Evolutionary conservation across 2,113 vertebrate genomes (phyloP).

Genomic region (Odontophorus gujanensis): DNA sequence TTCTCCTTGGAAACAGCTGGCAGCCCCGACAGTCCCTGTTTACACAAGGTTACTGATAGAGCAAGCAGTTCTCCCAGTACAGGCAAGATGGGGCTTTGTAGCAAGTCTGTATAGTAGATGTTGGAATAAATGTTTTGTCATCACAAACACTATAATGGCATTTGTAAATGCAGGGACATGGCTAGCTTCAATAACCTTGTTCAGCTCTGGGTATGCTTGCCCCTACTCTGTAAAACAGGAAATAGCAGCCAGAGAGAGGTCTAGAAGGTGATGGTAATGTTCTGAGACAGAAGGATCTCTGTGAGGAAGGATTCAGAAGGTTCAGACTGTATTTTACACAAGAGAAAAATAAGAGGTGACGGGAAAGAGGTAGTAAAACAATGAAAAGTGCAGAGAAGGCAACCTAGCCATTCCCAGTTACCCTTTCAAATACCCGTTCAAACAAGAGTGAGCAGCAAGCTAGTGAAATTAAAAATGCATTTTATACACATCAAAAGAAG

Average conservation of each 20-base stretch:
- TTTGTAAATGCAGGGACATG: neutral
- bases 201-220: neutral
- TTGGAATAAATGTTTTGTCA: neutral
- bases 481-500: constrained; percentile 26
- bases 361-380: neutral
- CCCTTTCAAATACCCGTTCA: neutral
- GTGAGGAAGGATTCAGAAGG: neutral
- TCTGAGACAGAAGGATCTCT: constrained; percentile 12
- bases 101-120: neutral
- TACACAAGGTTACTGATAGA: neutral
- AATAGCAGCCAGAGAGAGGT: neutral
- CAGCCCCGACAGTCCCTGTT: neutral
- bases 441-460: constrained; percentile 1
- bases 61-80: neutral
- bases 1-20: neutral
- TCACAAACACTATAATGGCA: neutral
- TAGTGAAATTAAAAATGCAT: constrained; percentile 40
- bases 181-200: neutral
- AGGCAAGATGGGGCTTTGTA: neutral
- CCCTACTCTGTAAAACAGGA: neutral
- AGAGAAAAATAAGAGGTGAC: constrained; percentile 34
- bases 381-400: neutral
- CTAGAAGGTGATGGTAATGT: neutral
- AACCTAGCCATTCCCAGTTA: neutral
- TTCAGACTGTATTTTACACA: neutral